These are phyloP conservation scores for Xenentodon cancila DNA, from an alignment of 2,797 vertebrate genomes.

Conservation along the genomic window DNA sequence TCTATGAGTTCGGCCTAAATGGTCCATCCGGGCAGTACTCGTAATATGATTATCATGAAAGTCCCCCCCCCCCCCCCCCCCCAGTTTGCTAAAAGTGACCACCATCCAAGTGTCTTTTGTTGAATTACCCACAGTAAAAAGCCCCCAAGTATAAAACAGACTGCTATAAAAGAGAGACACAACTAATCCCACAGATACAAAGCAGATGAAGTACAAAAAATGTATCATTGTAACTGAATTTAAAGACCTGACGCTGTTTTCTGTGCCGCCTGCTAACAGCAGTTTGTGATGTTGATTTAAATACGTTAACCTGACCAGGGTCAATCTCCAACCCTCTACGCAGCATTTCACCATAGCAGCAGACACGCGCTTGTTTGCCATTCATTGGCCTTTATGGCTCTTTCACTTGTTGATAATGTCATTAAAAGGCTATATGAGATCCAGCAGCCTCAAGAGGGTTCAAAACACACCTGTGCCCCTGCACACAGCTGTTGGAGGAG, in stretches of 20 bases:
- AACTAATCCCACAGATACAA: no score
- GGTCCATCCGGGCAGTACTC: no score
- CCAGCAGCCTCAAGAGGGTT: constrained; percentile 42
- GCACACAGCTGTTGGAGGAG: constrained; percentile 54
- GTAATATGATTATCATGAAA: background rate
- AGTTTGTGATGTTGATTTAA: background rate
- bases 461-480: constrained; percentile 60
- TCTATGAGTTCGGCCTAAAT: no score
- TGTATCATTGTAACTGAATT: no score
- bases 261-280: background rate
- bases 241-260: no score
- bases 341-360: background rate
- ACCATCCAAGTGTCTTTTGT: background rate
- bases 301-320: background rate
- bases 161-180: no score
- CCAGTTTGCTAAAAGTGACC: no score
- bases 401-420: constrained; percentile 11
- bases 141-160: no score
- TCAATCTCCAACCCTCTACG: background rate
- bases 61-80: no score
- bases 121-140: background rate
- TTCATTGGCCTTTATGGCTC: constrained; percentile 5
- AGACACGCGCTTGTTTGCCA: background rate
- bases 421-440: constrained; percentile 48
- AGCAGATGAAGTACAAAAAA: no score